Conservation (phyloP, 1,140 invertebrate species). For the Globodera rostochiensis region DNA sequence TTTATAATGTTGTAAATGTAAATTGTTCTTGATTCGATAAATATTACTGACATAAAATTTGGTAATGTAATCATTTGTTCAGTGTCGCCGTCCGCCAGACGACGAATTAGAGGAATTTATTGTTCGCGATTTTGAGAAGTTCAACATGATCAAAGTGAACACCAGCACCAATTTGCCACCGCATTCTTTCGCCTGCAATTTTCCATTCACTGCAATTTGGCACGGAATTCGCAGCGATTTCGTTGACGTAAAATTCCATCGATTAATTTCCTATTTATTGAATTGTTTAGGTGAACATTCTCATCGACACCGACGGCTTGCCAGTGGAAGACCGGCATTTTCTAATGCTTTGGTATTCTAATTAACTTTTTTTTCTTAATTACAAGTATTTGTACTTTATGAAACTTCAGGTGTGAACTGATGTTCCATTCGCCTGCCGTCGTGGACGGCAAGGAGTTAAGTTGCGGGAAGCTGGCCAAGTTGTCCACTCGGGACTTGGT, state of each 20-base stretch:
- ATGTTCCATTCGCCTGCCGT: conserved; percentile 52
- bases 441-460: conserved; percentile 35
- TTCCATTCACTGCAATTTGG: conserved; percentile 32
- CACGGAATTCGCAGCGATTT: conserved; percentile 45
- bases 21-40: background rate
- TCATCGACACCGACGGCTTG: conserved; percentile 35
- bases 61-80: background rate
- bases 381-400: background rate
- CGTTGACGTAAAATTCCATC: conserved; percentile 35
- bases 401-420: conserved; percentile 26
- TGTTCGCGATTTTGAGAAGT: conserved; percentile 29
- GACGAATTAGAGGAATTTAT: conserved; percentile 33
- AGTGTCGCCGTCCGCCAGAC: conserved; percentile 5
- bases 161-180: conserved; percentile 31
- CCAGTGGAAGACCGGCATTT: conserved; percentile 42
- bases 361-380: background rate
- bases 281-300: conserved; percentile 33
- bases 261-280: conserved; percentile 17
- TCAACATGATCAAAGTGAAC: conserved; percentile 25
- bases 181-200: conserved; percentile 13
- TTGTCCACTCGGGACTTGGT: conserved; percentile 41
- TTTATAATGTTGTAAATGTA: too few relatives aligned
- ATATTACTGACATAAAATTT: too few relatives aligned
- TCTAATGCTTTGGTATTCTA: conserved; percentile 42
- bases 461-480: conserved; percentile 43